Evolutionary conservation across 2,888 invertebrate genomes (phyloP).

Genomic region (Drosophila ustulata): DNA sequence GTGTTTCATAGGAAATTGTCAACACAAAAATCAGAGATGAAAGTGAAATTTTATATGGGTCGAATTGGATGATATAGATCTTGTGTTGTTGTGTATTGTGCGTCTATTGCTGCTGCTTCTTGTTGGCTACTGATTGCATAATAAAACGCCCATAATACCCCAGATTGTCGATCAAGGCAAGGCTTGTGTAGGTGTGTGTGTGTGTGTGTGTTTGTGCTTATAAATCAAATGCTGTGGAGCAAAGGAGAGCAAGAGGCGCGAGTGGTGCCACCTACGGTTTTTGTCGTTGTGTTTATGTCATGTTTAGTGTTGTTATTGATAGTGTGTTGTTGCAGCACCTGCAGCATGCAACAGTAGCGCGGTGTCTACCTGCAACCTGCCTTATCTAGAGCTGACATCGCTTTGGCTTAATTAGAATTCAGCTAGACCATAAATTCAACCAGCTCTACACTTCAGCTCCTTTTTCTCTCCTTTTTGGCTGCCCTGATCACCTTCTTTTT

Average conservation of each 20-base stretch:
- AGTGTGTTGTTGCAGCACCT: slow-evolving; percentile 31
- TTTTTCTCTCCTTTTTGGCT: background rate
- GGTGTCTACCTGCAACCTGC: slow-evolving; percentile 36
- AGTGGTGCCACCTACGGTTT: slow-evolving; percentile 65
- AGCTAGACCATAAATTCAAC: slow-evolving; percentile 43
- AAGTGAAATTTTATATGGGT: slow-evolving; percentile 70
- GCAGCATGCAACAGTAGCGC: slow-evolving; percentile 43
- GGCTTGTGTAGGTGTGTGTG: too few species aligned
- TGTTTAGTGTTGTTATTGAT: slow-evolving; percentile 41
- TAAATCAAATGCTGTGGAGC: slow-evolving; percentile 56
- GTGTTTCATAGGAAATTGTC: slow-evolving; percentile 69
- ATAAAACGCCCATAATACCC: slow-evolving; percentile 72
- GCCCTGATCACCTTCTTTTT: background rate
- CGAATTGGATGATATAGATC: slow-evolving; percentile 44
- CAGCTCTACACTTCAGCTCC: slow-evolving; percentile 4
- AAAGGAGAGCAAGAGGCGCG: slow-evolving; percentile 48
- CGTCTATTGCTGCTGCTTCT: slow-evolving; percentile 4
- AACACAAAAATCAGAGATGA: slow-evolving; percentile 43
- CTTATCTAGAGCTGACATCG: slow-evolving; percentile 59
- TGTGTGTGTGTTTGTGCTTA: slow-evolving; percentile 28
- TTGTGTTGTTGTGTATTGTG: background rate
- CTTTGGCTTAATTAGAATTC: slow-evolving; percentile 72
- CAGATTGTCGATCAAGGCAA: slow-evolving; percentile 25
- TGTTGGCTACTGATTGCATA: slow-evolving; percentile 79
- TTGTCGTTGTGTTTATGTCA: slow-evolving; percentile 37